Percentiles rank a stretch among this genome's conserved stretches.
These are phyloP conservation scores for Dipodomys spectabilis DNA, from an alignment of 2,113 vertebrate species.

Conservation along the genomic window DNA sequence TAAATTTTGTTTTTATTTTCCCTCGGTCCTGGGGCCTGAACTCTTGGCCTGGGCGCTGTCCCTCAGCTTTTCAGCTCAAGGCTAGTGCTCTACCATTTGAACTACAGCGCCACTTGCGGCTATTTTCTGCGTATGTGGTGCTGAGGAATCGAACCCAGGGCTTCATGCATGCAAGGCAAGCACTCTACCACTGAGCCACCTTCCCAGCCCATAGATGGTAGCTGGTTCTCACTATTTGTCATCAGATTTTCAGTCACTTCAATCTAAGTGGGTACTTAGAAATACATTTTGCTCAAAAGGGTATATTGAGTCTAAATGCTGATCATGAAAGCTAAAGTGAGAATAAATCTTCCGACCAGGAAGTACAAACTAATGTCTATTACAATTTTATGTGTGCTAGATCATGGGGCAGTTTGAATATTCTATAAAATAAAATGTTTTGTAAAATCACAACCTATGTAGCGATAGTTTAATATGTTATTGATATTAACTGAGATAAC, in stretches of 20 bases:
- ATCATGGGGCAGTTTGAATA: not conserved
- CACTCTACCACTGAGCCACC: too few species aligned
- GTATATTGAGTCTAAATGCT: conserved; percentile 32
- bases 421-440: not conserved
- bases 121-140: too few species aligned
- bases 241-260: conserved; percentile 16
- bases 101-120: too few species aligned
- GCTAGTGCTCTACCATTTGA: too few species aligned
- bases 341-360: not conserved
- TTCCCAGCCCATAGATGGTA: too few species aligned
- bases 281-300: not conserved
- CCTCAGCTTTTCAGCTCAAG: too few species aligned
- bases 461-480: not conserved
- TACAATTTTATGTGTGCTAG: not conserved
- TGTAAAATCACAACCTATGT: conserved; percentile 3
- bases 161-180: too few species aligned
- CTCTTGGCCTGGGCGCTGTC: too few species aligned
- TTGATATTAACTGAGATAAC: conserved; percentile 43
- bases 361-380: conserved; percentile 8
- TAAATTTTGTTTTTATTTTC: not conserved
- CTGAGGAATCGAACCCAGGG: too few species aligned
- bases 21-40: too few species aligned
- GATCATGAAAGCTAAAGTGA: conserved; percentile 47
- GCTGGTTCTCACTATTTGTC: conserved; percentile 5
- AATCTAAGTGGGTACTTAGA: conserved; percentile 4